A percentile compares a stretch with the other conserved stretches of the same genome.
Evolutionary conservation across 2,888 invertebrate species (phyloP).

Genomic region (Prosapia bicincta): DNA sequence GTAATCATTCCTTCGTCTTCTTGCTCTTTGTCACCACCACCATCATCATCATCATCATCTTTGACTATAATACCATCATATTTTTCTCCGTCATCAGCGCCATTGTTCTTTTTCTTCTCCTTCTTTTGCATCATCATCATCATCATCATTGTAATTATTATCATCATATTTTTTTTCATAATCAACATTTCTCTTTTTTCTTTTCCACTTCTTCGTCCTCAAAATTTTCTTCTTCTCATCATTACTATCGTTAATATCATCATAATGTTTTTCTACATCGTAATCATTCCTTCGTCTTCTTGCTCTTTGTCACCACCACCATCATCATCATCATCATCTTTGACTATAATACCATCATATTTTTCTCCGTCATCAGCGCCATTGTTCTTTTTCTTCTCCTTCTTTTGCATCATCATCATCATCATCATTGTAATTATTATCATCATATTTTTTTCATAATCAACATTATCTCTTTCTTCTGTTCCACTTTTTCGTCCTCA

Average conservation of each 20-base stretch:
- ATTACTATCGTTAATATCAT: too few relatives aligned
- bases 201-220: not conserved
- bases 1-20: not conserved
- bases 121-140: too few relatives aligned
- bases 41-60: not conserved
- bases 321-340: not conserved
- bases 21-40: not conserved
- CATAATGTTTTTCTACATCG: not conserved
- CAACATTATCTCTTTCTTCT: not conserved
- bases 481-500: not conserved
- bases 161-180: not conserved
- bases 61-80: not conserved
- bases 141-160: too few relatives aligned
- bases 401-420: too few relatives aligned
- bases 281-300: not conserved
- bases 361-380: too few relatives aligned
- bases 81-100: too few relatives aligned
- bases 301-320: not conserved
- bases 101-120: too few relatives aligned
- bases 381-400: too few relatives aligned
- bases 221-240: not conserved
- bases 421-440: too few relatives aligned
- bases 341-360: not conserved
- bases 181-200: not conserved
- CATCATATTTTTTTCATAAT: not conserved